Evolutionary conservation across 2,113 vertebrate genomes (phyloP), one percentile per base, ranked within the genome.

Genomic region (Malurus cyaneus): DNA sequence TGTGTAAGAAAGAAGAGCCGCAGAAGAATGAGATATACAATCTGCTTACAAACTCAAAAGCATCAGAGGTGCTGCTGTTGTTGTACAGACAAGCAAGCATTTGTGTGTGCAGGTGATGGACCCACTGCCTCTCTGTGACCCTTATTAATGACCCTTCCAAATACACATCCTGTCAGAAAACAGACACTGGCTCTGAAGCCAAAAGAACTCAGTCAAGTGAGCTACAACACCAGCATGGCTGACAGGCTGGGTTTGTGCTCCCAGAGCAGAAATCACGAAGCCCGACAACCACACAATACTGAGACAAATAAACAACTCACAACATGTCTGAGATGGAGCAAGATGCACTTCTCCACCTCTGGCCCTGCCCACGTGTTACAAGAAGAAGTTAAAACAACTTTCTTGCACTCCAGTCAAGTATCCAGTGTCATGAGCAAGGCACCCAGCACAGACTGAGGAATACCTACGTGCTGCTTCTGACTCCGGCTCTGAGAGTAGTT

Each of bases 381-480:
- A 47, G 72, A 24, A 81, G 52, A 72, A 71, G 44, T 11, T 78
- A 78, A 86, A 71, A 42, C 11, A 17, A 71, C 34, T 59, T 91
- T 31, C 65, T n/a, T 28, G 20, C 14, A 36, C 34, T 54, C 25
- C 32, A 50, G 18, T n/a, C 13, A 62, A 66, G 36, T 4, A 24
- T 5, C 39, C 69, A 44, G 13, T 1, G 21, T 24, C 52, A 70
- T 3, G 4, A 81, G 44, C 52, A 42, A 74, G 77, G 81, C n/a
- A 86, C 4, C 13, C 59, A 73, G 59, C 17, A 65, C 4, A n/a
- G 44, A 39, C 5, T 50, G 16, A n/a, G 53, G 49, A 76, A 41
- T 11, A 77, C 0, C 0, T 11, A 77, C 0, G 0, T 6, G 23
- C 26, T 71, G 70, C 34, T 78, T 73, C 54, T 53, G 54, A 34